Evolutionary conservation across 2,888 invertebrate genomes (phyloP).

Genomic region (Tromatobia lineatoria): DNA sequence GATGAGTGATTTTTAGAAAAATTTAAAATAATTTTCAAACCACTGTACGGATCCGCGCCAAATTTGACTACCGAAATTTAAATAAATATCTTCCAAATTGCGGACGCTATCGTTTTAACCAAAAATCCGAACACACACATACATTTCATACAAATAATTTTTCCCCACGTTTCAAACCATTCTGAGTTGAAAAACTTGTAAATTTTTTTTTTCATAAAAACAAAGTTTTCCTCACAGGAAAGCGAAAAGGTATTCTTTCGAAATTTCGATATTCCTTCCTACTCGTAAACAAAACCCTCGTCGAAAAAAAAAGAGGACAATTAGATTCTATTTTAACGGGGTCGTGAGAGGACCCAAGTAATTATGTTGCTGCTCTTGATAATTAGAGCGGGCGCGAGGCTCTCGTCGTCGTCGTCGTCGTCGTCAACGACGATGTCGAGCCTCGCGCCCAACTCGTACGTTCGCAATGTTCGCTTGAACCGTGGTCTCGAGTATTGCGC

Average conservation of each 20-base stretch:
- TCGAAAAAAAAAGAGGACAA: constrained; percentile 20
- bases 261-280: neutral
- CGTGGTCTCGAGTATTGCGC: constrained; percentile 21
- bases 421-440: neutral
- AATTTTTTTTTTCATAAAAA: too few species aligned
- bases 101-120: too few species aligned
- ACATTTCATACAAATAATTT: too few species aligned
- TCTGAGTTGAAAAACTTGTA: too few species aligned
- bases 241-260: neutral
- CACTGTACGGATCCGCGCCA: too few species aligned
- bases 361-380: constrained; percentile 30
- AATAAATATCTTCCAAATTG: too few species aligned
- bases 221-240: too few species aligned
- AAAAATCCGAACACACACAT: too few species aligned
- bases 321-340: constrained; percentile 39
- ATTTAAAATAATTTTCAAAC: too few species aligned
- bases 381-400: constrained; percentile 39
- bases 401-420: constrained; percentile 6
- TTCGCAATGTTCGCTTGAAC: constrained; percentile 20
- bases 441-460: constrained; percentile 21
- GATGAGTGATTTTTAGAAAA: too few species aligned
- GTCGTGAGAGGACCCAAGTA: constrained; percentile 35
- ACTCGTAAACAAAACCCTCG: neutral
- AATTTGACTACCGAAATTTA: too few species aligned
- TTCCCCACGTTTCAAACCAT: too few species aligned